Base-by-base conservation (phyloP, 2,888 invertebrate species). In the Pristionchus maxplancki region DNA sequence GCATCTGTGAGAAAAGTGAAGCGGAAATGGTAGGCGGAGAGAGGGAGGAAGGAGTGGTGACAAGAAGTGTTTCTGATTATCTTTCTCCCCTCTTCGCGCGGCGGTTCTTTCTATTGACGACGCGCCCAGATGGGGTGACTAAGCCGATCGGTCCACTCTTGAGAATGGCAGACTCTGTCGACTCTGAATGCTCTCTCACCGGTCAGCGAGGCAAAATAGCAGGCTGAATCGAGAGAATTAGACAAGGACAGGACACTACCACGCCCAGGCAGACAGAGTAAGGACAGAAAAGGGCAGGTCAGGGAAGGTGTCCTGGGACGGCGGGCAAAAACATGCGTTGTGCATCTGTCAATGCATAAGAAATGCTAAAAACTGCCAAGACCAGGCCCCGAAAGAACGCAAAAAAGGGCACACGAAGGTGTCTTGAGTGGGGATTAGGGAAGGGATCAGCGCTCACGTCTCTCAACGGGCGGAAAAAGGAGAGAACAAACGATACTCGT, bases 141-240 rank as follows among this genome's bases (percentile, higher is more conserved):
- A 78, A 78, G 40, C 78, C 44, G 40, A 78, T 78, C 78, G 78
- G 78, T 78, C 44, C 78, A 78, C 78, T 78, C 78, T 78, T 44
- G 78, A 78, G 78, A 78, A 48, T 40, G 78, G 78, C 78, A 78
- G 24, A 24, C 6, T n/a, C 58, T 58, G 24, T n/a, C 24, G 3
- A n/a, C 9, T n/a, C n/a, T 8, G n/a, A 24, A 24, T 58, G 20
- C 24, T n/a, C 58, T 58, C 58, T 58, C 8, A 5, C 4, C n/a
- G n/a, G 58, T 58, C 58, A 58, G n/a, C 9, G n/a, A 6, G n/a
- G 9, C 24, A n/a, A n/a, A 24, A 58, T 9, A 24, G 58, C n/a
- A n/a, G 9, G 58, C 1, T 6, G n/a, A n/a, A 58, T n/a, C 9
- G n/a, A n/a, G 58, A 58, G 58, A 58, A n/a, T 6, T 53, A 6